phyloP scores from a whole-genome alignment of 2,797 vertebrate genomes.

The Spinus olivaceus region DNA sequence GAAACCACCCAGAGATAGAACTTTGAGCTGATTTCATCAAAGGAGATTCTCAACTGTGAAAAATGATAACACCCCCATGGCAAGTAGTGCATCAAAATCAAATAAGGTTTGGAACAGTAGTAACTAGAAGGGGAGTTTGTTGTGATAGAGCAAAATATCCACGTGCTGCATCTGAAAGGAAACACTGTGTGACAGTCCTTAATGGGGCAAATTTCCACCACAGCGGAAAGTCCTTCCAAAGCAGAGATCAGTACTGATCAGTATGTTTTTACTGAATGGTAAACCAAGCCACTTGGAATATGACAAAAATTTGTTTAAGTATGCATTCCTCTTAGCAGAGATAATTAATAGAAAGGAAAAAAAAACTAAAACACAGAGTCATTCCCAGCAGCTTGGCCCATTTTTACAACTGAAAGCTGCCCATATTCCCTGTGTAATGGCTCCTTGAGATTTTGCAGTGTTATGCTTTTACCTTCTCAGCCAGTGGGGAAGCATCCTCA shows the following conservation, averaged over 20 bases:
- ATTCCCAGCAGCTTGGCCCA: background rate
- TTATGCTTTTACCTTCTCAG: background rate
- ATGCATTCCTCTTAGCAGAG: background rate
- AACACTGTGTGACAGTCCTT: background rate
- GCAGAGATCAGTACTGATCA: rapidly evolving
- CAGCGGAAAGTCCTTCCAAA: background rate
- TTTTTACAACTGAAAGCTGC: background rate
- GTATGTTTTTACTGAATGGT: background rate
- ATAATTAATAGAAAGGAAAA: background rate
- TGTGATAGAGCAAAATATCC: conserved; percentile 15
- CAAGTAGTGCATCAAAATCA: conserved; percentile 32
- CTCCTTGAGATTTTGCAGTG: background rate
- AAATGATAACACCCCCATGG: conserved; percentile 52
- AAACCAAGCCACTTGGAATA: background rate
- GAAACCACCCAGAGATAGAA: conserved; percentile 56
- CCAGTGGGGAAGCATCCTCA: background rate
- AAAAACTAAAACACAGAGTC: background rate
- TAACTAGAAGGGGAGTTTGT: background rate
- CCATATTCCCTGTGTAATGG: background rate
- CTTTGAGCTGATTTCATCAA: conserved; percentile 56
- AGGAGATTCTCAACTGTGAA: conserved; percentile 53
- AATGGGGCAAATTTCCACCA: background rate
- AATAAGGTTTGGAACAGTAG: conserved; percentile 15
- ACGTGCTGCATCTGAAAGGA: background rate
- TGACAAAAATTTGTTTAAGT: background rate